These are phyloP conservation scores for Hirtodrosophila duncani DNA, from an alignment of 2,888 invertebrate genomes.

Conservation along the genomic window DNA sequence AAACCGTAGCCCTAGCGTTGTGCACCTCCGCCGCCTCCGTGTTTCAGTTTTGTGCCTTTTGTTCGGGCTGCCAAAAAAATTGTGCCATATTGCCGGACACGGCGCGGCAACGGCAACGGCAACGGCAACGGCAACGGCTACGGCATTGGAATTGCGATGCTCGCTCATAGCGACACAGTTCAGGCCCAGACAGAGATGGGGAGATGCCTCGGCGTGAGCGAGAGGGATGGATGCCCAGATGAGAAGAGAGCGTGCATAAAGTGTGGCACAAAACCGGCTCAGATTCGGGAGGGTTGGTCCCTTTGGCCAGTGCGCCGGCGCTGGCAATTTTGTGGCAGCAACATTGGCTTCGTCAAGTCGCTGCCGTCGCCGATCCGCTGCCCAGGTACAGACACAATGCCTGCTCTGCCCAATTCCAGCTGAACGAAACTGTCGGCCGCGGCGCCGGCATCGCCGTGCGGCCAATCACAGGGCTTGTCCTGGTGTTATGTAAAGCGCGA, in stretches of 20 bases:
- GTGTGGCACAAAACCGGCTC: too few relatives aligned
- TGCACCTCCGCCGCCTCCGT: slow-evolving; percentile 43
- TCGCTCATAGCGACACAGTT: slow-evolving; percentile 10
- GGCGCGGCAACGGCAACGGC: slow-evolving; percentile 13
- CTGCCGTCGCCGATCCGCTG: slow-evolving; percentile 14
- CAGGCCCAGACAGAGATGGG: slow-evolving; percentile 1
- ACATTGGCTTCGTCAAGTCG: slow-evolving; percentile 65
- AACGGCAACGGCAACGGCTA: slow-evolving; percentile 11
- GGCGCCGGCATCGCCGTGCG: slow-evolving; percentile 31
- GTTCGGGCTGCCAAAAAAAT: slow-evolving; percentile 53
- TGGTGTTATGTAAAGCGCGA: slow-evolving; percentile 41
- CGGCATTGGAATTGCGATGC: slow-evolving; percentile 64
- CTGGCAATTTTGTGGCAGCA: slow-evolving; percentile 32
- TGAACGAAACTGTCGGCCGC: slow-evolving; percentile 47
- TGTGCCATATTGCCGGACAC: slow-evolving; percentile 67
- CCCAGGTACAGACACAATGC: slow-evolving; percentile 33
- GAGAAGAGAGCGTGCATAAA: not conserved
- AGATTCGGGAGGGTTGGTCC: slow-evolving; percentile 31
- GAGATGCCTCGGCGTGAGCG: not conserved
- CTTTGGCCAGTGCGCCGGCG: slow-evolving; percentile 41
- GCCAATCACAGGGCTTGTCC: slow-evolving; percentile 43
- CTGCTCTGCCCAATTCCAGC: slow-evolving; percentile 61
- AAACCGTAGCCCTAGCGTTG: slow-evolving; percentile 25
- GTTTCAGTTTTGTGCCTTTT: slow-evolving; percentile 62
- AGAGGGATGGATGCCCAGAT: too few relatives aligned